Conservation (phyloP, 2,797 vertebrate genomes). For the Halcyon leucocephala region DNA sequence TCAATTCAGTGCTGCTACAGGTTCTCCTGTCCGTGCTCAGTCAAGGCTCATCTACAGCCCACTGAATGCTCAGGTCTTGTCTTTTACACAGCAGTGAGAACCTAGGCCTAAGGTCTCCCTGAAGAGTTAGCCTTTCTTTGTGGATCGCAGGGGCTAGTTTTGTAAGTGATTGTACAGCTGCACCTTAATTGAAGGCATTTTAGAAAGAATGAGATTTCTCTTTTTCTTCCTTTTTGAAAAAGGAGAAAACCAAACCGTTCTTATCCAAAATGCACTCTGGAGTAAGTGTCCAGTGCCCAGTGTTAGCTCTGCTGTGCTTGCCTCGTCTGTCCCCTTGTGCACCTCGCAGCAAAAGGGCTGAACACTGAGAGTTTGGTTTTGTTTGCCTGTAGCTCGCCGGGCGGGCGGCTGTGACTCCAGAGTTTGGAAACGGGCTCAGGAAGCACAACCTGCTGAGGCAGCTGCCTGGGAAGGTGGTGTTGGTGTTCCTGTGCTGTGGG, state of each 20-base stretch:
- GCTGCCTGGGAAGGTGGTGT: fast-evolving
- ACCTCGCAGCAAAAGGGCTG: fast-evolving
- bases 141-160: background rate
- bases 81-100: background rate
- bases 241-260: background rate
- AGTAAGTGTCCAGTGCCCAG: too few relatives aligned
- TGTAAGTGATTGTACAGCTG: background rate
- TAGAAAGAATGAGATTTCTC: background rate
- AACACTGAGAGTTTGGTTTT: too few relatives aligned
- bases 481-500: fast-evolving
- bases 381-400: fast-evolving
- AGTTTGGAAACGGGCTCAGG: background rate
- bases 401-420: background rate
- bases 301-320: background rate
- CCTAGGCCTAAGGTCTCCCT: background rate
- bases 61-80: fast-evolving
- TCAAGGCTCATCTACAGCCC: fast-evolving
- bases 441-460: too few relatives aligned
- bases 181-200: background rate
- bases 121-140: too few relatives aligned
- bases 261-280: background rate
- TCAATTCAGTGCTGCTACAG: fast-evolving
- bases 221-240: background rate
- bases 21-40: fast-evolving
- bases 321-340: fast-evolving